Evolutionary conservation across 2,888 invertebrate species (phyloP), one percentile per base, ranked within the genome.

Genomic region (Oligia latruncula): DNA sequence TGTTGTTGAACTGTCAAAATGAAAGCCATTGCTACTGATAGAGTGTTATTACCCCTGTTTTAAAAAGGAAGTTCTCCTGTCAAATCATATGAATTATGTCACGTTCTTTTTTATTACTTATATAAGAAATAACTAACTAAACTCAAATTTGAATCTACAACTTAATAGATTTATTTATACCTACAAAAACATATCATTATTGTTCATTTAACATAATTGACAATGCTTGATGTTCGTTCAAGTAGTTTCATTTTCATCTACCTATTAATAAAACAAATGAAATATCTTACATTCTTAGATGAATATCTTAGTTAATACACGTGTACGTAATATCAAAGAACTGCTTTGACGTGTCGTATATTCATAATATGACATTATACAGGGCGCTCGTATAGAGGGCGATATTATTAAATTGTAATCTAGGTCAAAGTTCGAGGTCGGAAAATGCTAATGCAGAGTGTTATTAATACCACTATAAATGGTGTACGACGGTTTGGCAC

Each of bases 361-460:
- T 65, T 71, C 46, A 29, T 74, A 72, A 6, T 49, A n/a, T 46
- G 52, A 40, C 35, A 49, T 64, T 64, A 79, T 60, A 66, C 23
- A 43, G 65, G 17, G 0, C 15, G 29, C 81, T 73, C 17, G 49
- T 80, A 40, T 23, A 64, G 4, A 65, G 40, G 20, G 11, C 64
- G 77, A 76, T 80, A 80, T 76, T 79, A 74, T 77, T 77, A 82
- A 73, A 72, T 46, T 73, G 71, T 77, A 83, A 89, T 88, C 70
- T 83, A 81, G 87, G 87, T 74, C 76, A 82, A 82, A 83, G 80
- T 79, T 84, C 86, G 88, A 80, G 88, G 88, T 78, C 67, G 52
- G n/a, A 55, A 64, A 82, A 81, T 70, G 49, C 40, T 81, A 80
- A 83, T 81, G 75, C 49, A 23, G 72, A 75, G 71, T 76, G 66